A percentile compares a stretch with the other conserved stretches of the same genome.
Conservation (phyloP, 2,797 vertebrate species). For the Gambusia yucatana region DNA sequence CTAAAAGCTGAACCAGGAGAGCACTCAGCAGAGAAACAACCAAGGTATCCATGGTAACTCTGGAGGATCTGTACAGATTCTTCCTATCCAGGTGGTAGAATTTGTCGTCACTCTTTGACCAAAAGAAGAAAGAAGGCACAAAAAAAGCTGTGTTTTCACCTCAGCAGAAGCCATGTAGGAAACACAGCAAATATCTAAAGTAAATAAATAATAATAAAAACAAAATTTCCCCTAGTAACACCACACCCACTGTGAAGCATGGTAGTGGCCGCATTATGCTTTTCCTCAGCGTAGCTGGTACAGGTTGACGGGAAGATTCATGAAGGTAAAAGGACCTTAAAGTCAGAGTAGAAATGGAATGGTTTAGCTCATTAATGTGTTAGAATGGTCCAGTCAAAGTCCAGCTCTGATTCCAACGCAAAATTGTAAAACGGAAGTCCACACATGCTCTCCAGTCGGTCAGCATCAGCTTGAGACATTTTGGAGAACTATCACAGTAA, state of each 20-base stretch:
- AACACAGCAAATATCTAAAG: background rate
- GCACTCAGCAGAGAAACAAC: background rate
- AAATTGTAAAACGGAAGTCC: background rate
- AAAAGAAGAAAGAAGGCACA: background rate
- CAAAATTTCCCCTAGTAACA: background rate
- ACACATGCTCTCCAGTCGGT: background rate
- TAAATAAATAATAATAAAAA: background rate
- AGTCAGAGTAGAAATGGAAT: background rate
- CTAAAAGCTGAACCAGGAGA: background rate
- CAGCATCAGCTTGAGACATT: background rate
- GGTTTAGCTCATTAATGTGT: background rate
- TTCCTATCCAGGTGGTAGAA: background rate
- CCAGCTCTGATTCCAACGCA: background rate
- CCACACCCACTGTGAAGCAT: background rate
- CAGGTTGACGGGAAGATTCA: background rate
- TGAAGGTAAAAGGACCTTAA: background rate
- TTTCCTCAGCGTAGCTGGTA: background rate
- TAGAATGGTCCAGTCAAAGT: background rate
- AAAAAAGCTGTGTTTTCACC: background rate
- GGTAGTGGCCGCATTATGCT: background rate
- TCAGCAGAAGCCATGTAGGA: background rate
- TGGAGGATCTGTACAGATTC: background rate
- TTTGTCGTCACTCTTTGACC: background rate
- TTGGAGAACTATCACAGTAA: background rate
- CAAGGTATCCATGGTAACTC: background rate